Evolutionary conservation across 2,113 vertebrate species (phyloP).

Genomic region (Alexandromys fortis): DNA sequence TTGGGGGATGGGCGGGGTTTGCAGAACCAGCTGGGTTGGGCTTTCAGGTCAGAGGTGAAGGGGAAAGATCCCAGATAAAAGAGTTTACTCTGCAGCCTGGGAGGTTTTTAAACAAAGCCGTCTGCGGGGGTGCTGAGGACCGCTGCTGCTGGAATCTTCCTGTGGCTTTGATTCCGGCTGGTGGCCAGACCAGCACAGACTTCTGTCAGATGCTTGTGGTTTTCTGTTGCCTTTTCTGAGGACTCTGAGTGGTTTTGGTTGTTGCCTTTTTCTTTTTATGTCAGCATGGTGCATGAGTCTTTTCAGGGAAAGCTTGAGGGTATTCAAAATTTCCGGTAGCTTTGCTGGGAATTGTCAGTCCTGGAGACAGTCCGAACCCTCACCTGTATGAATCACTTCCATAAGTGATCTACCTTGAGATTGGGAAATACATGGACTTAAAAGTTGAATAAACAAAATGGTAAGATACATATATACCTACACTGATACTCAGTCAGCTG

Average conservation of each 20-base stretch:
- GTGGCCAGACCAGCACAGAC: not conserved
- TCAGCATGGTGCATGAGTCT: not conserved
- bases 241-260: not conserved
- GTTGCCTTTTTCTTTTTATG: slow-evolving; percentile 20
- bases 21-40: not conserved
- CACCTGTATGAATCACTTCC: not conserved
- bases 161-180: not conserved
- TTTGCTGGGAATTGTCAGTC: slow-evolving; percentile 39
- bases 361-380: not conserved
- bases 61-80: not conserved
- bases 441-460: not conserved
- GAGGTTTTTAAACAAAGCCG: not conserved
- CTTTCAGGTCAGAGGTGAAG: slow-evolving; percentile 10
- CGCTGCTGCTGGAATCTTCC: not conserved
- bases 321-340: not conserved
- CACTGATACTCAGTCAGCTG: not conserved
- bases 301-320: slow-evolving; percentile 32
- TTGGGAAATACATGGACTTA: not conserved
- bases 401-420: not conserved
- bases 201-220: not conserved
- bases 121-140: not conserved
- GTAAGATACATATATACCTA: not conserved
- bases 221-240: not conserved
- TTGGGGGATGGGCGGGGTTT: not conserved
- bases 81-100: not conserved